Evolutionary conservation across 2,113 vertebrate species (phyloP).

Genomic region (Colaptes auratus): DNA sequence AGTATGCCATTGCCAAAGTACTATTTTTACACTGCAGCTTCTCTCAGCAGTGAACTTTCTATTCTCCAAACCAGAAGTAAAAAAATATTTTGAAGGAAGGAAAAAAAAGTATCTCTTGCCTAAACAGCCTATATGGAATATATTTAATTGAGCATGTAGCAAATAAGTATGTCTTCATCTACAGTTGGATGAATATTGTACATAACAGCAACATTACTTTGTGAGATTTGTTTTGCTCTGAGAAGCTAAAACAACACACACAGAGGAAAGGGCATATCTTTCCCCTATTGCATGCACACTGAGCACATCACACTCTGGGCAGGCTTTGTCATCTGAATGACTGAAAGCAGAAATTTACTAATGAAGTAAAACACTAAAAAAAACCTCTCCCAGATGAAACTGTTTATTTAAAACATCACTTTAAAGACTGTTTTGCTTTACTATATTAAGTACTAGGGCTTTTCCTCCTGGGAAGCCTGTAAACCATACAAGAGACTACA

Average conservation of each 20-base stretch:
- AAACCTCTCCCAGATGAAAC: background rate
- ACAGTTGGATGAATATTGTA: background rate
- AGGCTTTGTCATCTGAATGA: background rate
- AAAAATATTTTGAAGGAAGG: background rate
- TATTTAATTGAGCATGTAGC: background rate
- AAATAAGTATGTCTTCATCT: background rate
- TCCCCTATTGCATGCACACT: background rate
- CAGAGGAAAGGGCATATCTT: background rate
- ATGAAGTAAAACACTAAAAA: background rate
- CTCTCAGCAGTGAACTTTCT: background rate
- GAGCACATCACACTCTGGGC: background rate
- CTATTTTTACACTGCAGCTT: background rate
- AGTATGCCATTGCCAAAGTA: background rate
- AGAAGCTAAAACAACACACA: background rate
- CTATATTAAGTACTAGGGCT: background rate
- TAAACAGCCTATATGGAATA: background rate
- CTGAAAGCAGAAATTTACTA: background rate
- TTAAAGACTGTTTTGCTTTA: background rate
- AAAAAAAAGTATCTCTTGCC: background rate
- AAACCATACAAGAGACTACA: background rate
- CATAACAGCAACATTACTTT: background rate
- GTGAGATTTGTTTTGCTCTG: background rate
- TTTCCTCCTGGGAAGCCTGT: background rate
- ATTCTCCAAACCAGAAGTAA: background rate
- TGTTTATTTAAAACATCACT: background rate